phyloP scores from a whole-genome alignment of 1,140 invertebrate genomes.

The Oncopodura yosiiana region DNA sequence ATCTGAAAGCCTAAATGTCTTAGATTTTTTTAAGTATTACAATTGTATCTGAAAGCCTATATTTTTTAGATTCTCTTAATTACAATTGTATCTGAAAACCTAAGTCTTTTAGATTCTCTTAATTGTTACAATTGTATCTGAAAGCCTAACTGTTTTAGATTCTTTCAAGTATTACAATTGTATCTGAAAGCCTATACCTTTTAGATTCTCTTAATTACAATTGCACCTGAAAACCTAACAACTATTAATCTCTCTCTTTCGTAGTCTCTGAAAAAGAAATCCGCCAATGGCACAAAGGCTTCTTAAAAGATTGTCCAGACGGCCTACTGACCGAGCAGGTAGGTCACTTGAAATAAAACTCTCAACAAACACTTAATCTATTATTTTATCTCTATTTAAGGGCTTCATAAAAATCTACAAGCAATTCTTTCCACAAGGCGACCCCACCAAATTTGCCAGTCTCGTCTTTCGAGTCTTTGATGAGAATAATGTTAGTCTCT shows the following conservation, averaged over 20 bases:
- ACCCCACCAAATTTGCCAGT: constrained; percentile 55
- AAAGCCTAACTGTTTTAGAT: not conserved
- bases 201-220: not conserved
- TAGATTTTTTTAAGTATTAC: too few species aligned
- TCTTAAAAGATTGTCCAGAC: constrained; percentile 85
- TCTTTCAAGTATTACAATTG: not conserved
- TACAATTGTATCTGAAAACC: too few species aligned
- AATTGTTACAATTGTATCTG: not conserved
- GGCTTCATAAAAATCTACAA: constrained; percentile 59
- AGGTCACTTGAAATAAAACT: constrained; percentile 35
- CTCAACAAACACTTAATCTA: not conserved
- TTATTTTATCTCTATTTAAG: constrained; percentile 39
- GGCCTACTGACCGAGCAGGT: constrained; percentile 85
- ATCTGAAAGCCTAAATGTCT: not conserved
- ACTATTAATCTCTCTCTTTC: not conserved
- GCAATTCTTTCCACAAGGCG: constrained; percentile 58
- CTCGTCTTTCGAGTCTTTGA: constrained; percentile 60
- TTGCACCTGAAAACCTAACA: not conserved
- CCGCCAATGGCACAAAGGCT: constrained; percentile 85
- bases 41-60: too few species aligned
- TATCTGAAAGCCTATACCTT: not conserved
- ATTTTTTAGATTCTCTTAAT: too few species aligned
- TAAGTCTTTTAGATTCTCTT: not conserved
- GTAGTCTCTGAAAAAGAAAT: constrained; percentile 72
- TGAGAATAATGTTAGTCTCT: constrained; percentile 51